Base-by-base conservation (phyloP, 1,140 invertebrate genomes). In the Drosophila neocordata region DNA sequence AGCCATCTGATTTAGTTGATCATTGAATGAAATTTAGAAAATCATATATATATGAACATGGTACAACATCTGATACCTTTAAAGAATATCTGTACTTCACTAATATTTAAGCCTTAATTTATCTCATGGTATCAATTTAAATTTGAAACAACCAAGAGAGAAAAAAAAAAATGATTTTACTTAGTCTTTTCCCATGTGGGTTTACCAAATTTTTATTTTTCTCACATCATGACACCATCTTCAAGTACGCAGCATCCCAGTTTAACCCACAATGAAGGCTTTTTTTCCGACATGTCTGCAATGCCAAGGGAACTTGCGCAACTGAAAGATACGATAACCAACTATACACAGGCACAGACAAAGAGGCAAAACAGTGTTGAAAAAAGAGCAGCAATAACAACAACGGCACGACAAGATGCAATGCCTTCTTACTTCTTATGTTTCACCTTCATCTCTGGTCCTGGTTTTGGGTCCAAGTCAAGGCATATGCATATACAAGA, bases 171-270 rank as follows among this genome's bases (percentile, higher is more conserved):
- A 56, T 57, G 37, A 24, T 15, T 60, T 20, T 60, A 48, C 27
- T 62, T 15, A 41, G 41, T 35, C 71, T 62, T 59, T 74, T 75
- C 72, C 34, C 72, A 75, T 65, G 58, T 55, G 34, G 41, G 59
- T 69, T 75, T 64, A 56, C 73, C 41, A 48, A 48, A 48, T 34
- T 73, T 74, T 67, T 24, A 1, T 20, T 27, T n/a, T 66, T 62
- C 55, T 58, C 67, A 53, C 71, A 88, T 88, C 82, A 77, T 82
- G 71, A 87, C 79, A 82, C 79, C 79, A 82, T 84, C 79, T 73
- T 41, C 71, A 65, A 56, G 48, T 52, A 61, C 35, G 27, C 41
- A 73, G 15, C 52, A 61, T 53, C 60, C 52, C 53, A 71, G 15
- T 34, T 13, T 52, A 75, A 58, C 55, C 65, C 44, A 68, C 69